Percentiles rank a stretch among this genome's conserved stretches.
Conservation (phyloP, 2,797 vertebrate genomes). For the Emys orbicularis region DNA sequence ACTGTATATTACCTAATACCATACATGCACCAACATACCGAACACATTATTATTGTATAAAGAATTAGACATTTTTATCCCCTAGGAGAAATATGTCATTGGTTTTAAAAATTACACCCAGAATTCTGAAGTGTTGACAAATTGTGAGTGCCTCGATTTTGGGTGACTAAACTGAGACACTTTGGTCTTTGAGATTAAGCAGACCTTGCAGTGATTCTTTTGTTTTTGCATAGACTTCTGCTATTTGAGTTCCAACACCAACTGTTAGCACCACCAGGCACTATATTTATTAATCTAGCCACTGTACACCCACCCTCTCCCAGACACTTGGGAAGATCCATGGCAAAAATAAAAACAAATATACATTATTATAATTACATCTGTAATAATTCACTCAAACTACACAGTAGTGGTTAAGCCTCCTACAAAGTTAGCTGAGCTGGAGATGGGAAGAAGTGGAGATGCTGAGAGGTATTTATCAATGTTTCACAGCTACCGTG, state of each 20-base stretch:
- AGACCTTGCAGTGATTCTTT: neutral
- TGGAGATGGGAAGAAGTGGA: neutral
- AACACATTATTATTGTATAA: neutral
- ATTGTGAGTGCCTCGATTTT: neutral
- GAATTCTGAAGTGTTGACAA: neutral
- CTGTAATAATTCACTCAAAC: neutral
- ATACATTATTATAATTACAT: accelerated
- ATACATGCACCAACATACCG: neutral
- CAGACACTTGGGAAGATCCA: neutral
- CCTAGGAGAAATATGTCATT: accelerated
- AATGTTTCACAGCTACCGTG: neutral
- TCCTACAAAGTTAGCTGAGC: neutral
- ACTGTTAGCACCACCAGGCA: accelerated
- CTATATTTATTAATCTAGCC: neutral
- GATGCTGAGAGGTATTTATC: neutral
- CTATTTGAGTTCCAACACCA: neutral
- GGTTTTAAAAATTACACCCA: neutral
- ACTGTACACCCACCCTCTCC: neutral
- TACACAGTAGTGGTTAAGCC: accelerated
- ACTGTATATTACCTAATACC: neutral
- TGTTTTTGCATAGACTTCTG: neutral
- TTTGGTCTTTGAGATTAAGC: neutral
- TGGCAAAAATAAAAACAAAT: neutral
- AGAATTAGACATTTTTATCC: neutral
- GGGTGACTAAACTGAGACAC: neutral